Evolutionary conservation across 2,113 vertebrate genomes (phyloP), one percentile per base, ranked within the genome.

Genomic region (Phylloscopus trochiloides): DNA sequence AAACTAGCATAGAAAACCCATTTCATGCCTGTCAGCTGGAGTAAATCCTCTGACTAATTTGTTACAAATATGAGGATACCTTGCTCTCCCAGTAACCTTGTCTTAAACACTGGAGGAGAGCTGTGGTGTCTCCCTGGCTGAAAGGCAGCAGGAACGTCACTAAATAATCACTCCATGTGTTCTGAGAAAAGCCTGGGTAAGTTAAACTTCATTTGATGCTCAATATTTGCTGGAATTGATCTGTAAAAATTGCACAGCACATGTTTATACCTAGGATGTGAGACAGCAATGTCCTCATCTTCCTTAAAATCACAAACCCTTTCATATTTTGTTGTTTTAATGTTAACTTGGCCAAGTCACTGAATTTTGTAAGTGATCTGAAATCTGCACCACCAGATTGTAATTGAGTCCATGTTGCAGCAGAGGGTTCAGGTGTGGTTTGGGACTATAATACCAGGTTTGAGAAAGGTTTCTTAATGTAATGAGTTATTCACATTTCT

Each of bases 21-120:
- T 95, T 95, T 95, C 89, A 87, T 55, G 88, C 72, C 81, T 91
- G 72, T 88, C 83, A 83, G 75, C 42, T 59, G 59, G 47, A 78
- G 25, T 55, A 81, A 96, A 93, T 58, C 38, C 55, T 85, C 51
- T 86, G 67, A 91, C 14, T 62, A 74, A 87, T 71, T 89, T 1
- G 2, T 91, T 71, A 89, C 43, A 81, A 59, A 17, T 48, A 52
- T 1, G 16, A 81, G 50, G 31, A 78, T 32, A 36, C n/a, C 73
- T 36, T 67, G 57, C n/a, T 77, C 29, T 78, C 52, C 43, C 45
- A 14, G 21, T 48, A 84, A 74, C 76, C 72, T 94, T 36, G 19
- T 36, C 40, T 45, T 59, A 40, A 62, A 70, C 9, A 5, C 55
- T 12, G 14, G 38, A 47, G n/a, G 10, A 83, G 48, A 45, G 34